These are phyloP conservation scores for Drosophila acutilabella DNA, from an alignment of 2,888 invertebrate genomes.

Conservation along the genomic window DNA sequence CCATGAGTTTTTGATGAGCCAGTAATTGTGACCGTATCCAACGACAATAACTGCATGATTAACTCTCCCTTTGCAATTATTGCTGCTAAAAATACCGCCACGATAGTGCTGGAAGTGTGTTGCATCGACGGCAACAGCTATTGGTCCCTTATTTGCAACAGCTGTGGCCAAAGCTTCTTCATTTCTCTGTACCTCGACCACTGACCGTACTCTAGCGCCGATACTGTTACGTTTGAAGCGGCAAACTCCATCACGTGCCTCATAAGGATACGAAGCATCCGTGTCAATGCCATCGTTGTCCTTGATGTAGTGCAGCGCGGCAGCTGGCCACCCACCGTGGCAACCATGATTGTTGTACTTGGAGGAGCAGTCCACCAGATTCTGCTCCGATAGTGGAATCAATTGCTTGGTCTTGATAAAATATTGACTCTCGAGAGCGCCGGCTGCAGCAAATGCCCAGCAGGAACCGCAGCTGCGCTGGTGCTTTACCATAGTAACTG, in stretches of 20 bases:
- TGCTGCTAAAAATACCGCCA: conserved; percentile 95
- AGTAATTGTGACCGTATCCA: conserved; percentile 93
- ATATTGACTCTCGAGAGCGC: conserved; percentile 94
- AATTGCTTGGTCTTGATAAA: conserved; percentile 91
- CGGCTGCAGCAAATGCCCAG: conserved; percentile 97
- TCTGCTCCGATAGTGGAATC: conserved; percentile 95
- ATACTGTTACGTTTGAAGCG: conserved; percentile 88
- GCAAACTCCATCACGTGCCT: conserved; percentile 95
- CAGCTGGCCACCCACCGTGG: conserved; percentile 96
- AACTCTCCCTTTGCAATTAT: conserved; percentile 90
- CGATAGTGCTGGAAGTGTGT: conserved; percentile 96
- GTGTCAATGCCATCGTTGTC: conserved; percentile 88
- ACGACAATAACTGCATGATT: conserved; percentile 97
- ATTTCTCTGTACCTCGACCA: conserved; percentile 92
- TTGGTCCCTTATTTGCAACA: conserved; percentile 93
- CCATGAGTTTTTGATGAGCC: conserved; percentile 98
- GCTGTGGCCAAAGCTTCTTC: conserved; percentile 87
- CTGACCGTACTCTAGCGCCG: conserved; percentile 91
- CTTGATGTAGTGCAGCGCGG: conserved; percentile 93
- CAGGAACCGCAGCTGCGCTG: conserved; percentile 95
- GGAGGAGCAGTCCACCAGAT: conserved; percentile 90
- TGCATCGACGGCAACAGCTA: conserved; percentile 95
- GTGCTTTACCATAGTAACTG: conserved; percentile 95
- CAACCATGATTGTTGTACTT: conserved; percentile 97
- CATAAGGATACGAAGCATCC: conserved; percentile 88